A percentile compares a stretch with the other conserved stretches of the same genome.
phyloP scores from a whole-genome alignment of 2,888 invertebrate genomes.

The Diarsia rubi region DNA sequence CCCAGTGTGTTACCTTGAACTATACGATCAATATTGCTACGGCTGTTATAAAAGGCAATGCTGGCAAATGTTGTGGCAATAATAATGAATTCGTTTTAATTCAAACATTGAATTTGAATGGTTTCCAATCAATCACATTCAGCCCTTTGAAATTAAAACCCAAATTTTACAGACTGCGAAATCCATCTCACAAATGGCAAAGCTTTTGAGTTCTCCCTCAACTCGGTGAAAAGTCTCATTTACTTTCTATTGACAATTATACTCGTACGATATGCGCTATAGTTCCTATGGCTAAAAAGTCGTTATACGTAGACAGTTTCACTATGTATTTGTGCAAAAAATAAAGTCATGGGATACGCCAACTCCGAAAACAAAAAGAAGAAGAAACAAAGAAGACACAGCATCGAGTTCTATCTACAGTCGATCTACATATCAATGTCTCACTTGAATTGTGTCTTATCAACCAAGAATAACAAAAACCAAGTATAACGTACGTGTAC shows the following conservation, averaged over 20 bases:
- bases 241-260: background rate
- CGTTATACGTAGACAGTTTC: background rate
- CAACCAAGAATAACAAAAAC: constrained; percentile 7
- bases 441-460: constrained; percentile 1
- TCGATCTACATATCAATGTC: constrained; percentile 17
- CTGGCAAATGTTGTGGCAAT: constrained; percentile 16
- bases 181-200: no score
- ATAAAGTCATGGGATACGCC: background rate
- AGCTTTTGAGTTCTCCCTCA: background rate
- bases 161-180: background rate
- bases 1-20: constrained; percentile 34
- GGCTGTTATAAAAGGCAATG: constrained; percentile 5
- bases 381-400: background rate
- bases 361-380: background rate
- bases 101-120: background rate
- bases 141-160: background rate
- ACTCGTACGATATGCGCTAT: no score
- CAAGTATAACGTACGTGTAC: background rate
- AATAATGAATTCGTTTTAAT: constrained; percentile 19
- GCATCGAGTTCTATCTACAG: background rate
- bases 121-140: background rate
- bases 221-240: background rate
- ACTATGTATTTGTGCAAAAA: background rate
- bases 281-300: background rate
- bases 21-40: constrained; percentile 34